A percentile compares a stretch with the other conserved stretches of the same genome.
These are phyloP conservation scores for Varanus salvator DNA, from an alignment of 2,113 vertebrate genomes.

Conservation along the genomic window DNA sequence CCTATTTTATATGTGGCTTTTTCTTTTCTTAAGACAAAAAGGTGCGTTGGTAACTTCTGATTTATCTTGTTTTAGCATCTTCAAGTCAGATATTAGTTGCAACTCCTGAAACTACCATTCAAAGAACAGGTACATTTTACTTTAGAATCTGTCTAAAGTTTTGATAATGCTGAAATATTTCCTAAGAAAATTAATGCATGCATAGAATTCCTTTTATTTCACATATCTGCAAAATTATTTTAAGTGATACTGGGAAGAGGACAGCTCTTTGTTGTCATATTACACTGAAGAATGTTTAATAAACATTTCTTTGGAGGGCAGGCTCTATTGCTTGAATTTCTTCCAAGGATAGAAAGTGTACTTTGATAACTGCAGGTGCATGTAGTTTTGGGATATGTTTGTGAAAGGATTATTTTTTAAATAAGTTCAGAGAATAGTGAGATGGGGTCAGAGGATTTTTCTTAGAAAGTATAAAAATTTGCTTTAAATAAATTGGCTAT, in stretches of 20 bases:
- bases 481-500: background rate
- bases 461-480: background rate
- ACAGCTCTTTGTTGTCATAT: background rate
- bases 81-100: conserved; percentile 76
- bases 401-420: background rate
- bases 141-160: conserved; percentile 16
- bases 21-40: background rate
- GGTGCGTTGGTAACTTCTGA: conserved; percentile 49
- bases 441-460: background rate
- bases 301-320: background rate
- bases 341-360: background rate
- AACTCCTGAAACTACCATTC: conserved; percentile 76
- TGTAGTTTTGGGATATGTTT: background rate
- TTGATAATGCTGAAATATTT: conserved; percentile 16
- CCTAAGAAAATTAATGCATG: background rate
- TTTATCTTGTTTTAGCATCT: conserved; percentile 73
- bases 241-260: background rate
- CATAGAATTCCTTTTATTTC: background rate
- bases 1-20: background rate
- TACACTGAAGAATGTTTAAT: background rate
- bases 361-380: background rate
- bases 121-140: conserved; percentile 79
- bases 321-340: background rate
- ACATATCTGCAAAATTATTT: background rate
- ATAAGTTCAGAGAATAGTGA: background rate